These are phyloP conservation scores for Syngnathus acus DNA, from an alignment of 2,797 vertebrate species.

Conservation along the genomic window DNA sequence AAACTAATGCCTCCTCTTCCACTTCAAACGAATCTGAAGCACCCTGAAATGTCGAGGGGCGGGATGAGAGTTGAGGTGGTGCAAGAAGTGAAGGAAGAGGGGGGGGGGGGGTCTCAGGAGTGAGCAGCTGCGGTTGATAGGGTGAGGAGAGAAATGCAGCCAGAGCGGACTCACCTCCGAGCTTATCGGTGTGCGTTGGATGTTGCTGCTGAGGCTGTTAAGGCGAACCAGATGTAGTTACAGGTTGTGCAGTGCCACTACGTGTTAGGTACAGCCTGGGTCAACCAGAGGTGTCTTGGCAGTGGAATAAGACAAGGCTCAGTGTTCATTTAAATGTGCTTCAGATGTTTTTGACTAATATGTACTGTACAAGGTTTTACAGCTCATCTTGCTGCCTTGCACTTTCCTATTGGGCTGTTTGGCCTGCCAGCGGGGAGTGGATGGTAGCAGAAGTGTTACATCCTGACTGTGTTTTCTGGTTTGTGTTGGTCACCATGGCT, in stretches of 20 bases:
- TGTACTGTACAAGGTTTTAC: constrained; percentile 13
- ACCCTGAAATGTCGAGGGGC: constrained; percentile 69
- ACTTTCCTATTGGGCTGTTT: constrained; percentile 9
- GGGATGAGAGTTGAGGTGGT: constrained; percentile 56
- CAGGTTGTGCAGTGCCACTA: constrained; percentile 47
- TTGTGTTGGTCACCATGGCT: constrained; percentile 52
- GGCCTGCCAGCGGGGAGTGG: constrained; percentile 43
- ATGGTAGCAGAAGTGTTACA: constrained; percentile 49
- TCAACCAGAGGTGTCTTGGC: constrained; percentile 43
- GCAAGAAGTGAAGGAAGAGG: constrained; percentile 17
- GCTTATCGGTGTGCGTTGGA: constrained; percentile 62
- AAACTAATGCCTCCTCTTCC: constrained; percentile 69
- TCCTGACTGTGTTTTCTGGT: constrained; percentile 51
- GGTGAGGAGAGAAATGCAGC: constrained; percentile 41
- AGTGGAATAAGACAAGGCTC: constrained; percentile 34
- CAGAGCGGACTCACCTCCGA: constrained; percentile 33
- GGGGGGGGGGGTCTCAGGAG: constrained; percentile 15
- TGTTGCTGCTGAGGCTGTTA: constrained; percentile 43
- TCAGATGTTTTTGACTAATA: constrained; percentile 37
- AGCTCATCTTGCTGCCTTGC: constrained; percentile 2
- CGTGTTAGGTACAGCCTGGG: constrained; percentile 62
- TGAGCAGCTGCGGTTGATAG: constrained; percentile 28
- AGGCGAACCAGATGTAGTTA: constrained; percentile 66
- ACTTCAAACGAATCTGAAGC: constrained; percentile 75
- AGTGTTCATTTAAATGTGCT: constrained; percentile 28